Conservation (phyloP, 2,113 vertebrate genomes). For the Uria lomvia region DNA sequence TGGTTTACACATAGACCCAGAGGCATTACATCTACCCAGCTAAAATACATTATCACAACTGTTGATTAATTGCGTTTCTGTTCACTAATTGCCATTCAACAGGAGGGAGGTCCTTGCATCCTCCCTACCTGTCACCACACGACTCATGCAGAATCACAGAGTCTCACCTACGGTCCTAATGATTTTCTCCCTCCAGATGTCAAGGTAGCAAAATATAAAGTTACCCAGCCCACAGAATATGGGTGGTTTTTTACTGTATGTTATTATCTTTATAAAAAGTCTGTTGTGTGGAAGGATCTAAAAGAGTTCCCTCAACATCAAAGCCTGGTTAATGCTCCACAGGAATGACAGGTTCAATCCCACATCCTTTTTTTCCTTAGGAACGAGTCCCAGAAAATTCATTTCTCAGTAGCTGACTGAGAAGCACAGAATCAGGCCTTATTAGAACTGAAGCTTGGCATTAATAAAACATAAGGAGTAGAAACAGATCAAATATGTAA, state of each 20-base stretch:
- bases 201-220: background rate
- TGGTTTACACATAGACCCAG: background rate
- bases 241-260: background rate
- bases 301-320: background rate
- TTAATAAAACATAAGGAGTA: conserved; percentile 28
- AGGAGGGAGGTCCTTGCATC: background rate
- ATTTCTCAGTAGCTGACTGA: conserved; percentile 8
- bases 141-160: background rate
- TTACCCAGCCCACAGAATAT: background rate
- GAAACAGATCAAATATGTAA: conserved; percentile 32
- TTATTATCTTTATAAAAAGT: background rate
- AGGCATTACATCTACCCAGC: background rate
- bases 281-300: background rate
- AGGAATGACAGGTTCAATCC: background rate
- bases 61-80: background rate
- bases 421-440: background rate
- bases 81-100: background rate
- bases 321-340: background rate
- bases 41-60: background rate
- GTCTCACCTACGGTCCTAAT: background rate
- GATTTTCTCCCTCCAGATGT: background rate
- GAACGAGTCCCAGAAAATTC: background rate
- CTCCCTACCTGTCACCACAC: rapidly evolving
- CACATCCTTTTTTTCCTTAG: background rate
- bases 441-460: background rate